Evolutionary conservation across 2,797 vertebrate species (phyloP), one percentile per base, ranked within the genome.

Genomic region (Acestrorhynchus altus): DNA sequence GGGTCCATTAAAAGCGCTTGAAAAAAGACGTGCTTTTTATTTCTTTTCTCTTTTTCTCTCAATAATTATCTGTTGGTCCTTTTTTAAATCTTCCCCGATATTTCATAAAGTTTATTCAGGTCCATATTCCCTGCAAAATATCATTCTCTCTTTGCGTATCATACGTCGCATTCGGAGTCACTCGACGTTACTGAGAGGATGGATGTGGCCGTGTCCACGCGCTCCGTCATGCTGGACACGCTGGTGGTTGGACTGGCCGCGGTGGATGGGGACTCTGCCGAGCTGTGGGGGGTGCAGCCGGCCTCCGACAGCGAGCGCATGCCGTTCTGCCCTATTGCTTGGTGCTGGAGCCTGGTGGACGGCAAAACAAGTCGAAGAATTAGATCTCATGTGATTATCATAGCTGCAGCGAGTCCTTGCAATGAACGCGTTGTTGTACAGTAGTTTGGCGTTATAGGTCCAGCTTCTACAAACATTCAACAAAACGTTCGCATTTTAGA

Each of bases 111-210:
- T 92, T 88, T 92, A 87, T 89, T 93, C 91, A 89, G 93, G 95
- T 96, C 96, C 96, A 93, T 95, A 92, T 89, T 88, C 59, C 35
- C 59, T 61, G 57, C 12, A 35, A 60, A 60, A 60, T 60, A 24
- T 10, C 24, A n/a, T n/a, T 57, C 56, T 28, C 22, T 52, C 91
- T 91, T 88, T 94, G 87, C 86, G 87, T 95, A 98, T 98, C 97
- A 98, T 98, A 98, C 96, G 93, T 99, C 97, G 95, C 97, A 98
- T 95, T 99, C 97, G 87, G 97, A 98, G 95, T 99, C 97, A 91
- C 97, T 98, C 92, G 97, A 99, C 90, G 97, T 99, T 93, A 98
- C 97, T 89, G 97, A 99, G 90, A 98, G 96, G 92, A 99, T 98
- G 90, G 97, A 99, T 82, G 97, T 98, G 90, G 96, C 96, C 76